Conservation (phyloP, 2,888 invertebrate species). For the Drosophila ezoana region DNA sequence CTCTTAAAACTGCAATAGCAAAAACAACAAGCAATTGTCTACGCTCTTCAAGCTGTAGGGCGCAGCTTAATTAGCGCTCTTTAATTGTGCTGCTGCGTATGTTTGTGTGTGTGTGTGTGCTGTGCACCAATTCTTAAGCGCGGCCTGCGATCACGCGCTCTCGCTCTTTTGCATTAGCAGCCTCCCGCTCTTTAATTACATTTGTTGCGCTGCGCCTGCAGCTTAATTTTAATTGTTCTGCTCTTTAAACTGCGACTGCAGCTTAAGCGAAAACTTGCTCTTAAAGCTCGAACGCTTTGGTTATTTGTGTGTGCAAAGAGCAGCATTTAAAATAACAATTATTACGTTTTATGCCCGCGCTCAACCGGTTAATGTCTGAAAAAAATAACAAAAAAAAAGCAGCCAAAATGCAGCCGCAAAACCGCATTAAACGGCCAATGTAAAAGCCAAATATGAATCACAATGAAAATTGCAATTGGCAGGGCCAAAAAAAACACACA, state of each 20-base stretch:
- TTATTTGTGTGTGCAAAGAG: constrained; percentile 25
- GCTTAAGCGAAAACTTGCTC: background rate
- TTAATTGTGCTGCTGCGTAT: background rate
- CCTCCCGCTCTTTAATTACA: background rate
- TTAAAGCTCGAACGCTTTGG: background rate
- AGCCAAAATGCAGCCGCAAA: constrained; percentile 24
- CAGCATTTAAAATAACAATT: constrained; percentile 49
- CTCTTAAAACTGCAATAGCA: constrained; percentile 12
- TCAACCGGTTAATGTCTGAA: constrained; percentile 50
- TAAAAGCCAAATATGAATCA: constrained; percentile 55
- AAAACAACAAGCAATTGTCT: too few species aligned
- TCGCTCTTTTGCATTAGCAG: background rate
- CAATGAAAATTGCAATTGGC: constrained; percentile 54
- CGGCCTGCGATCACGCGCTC: background rate
- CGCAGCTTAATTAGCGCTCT: constrained; percentile 1
- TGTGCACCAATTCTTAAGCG: background rate
- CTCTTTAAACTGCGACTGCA: too few species aligned
- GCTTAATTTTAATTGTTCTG: constrained; percentile 21
- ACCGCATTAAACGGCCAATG: constrained; percentile 42
- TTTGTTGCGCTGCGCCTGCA: constrained; percentile 22
- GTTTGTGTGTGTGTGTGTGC: background rate
- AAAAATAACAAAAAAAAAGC: constrained; percentile 33
- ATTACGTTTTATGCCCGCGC: constrained; percentile 41
- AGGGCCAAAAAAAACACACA: constrained; percentile 24
- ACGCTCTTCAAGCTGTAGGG: background rate